Base-by-base conservation (phyloP, 1,140 invertebrate species). In the Meloidogyne exigua region DNA sequence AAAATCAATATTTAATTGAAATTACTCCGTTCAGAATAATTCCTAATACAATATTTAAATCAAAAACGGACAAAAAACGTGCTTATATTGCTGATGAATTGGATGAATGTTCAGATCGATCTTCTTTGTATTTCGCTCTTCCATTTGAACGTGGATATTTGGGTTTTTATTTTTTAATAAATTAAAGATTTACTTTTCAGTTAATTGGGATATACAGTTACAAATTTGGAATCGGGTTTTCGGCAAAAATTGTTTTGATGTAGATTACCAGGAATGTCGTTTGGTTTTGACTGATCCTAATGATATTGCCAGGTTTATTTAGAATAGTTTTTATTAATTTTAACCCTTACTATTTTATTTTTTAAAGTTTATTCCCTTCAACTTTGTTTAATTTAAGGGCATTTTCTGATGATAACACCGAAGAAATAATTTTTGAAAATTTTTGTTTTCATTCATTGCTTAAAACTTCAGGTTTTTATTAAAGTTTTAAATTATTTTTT, bases 1-100 rank as follows among this genome's bases (percentile, higher is more conserved):
- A 42, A 21, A 32, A 26, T 73, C 1, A 72, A 72, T 23, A 21
- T 57, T 5, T n/a, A 21, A 28, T 23, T 64, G 10, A 76, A 78
- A 79, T 28, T 7, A n/a, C 9, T 74, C 2, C 13, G 25, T 84
- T 78, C 66, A 86, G 85, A 68, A 49, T 82, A 36, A 91, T 98
- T 81, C 94, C 95, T 3, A 99, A 99, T 88, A 95, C 94, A 83
- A 94, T 98, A 42, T 95, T 95, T 91, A 99, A 99, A 91, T 94
- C 95, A 0, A 98, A 98, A 89, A 95, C 93, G 82, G 96, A 99
- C 88, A 89, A 94, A 70, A 91, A 95, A 1, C 90, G 96, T 75
- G 92, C 94, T 1, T 99, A 98, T 87, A 92, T 99, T 65, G 95
- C 93, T 0, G 92, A 93, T 88, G 94, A 91, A 89, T 92, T 97